Conservation (phyloP, 2,113 vertebrate genomes). For the Indicator indicator region DNA sequence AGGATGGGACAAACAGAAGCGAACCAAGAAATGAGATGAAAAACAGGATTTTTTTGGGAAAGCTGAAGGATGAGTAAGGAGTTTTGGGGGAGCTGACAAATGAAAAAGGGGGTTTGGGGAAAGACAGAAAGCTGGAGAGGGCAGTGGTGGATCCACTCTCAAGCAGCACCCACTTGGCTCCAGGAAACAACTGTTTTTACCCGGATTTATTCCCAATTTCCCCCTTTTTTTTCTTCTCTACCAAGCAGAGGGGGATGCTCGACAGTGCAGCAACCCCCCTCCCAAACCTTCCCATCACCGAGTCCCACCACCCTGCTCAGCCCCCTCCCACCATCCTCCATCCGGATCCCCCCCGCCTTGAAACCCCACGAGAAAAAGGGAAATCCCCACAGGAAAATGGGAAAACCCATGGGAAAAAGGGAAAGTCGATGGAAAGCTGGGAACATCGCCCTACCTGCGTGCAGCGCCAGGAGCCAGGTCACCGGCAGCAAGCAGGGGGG, state of each 20-base stretch:
- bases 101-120: rapidly evolving
- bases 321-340: not conserved
- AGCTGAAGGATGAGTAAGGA: not conserved
- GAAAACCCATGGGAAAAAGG: not conserved
- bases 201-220: not conserved
- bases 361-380: not conserved
- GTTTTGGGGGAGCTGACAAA: not conserved
- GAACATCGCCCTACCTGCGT: conserved; percentile 10
- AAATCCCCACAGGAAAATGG: not conserved
- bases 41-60: not conserved
- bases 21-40: not conserved
- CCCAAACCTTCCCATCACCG: not conserved
- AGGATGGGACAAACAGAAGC: rapidly evolving
- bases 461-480: conserved; percentile 53
- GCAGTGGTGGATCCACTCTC: rapidly evolving
- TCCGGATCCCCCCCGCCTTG: not conserved
- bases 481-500: conserved; percentile 14
- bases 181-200: not conserved
- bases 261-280: rapidly evolving
- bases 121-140: not conserved
- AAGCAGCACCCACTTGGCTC: not conserved
- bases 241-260: not conserved
- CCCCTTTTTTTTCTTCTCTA: not conserved
- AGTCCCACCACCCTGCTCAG: not conserved
- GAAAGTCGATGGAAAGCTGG: no score